A percentile compares a stretch with the other conserved stretches of the same genome.
Evolutionary conservation across 2,797 vertebrate genomes (phyloP).

Genomic region (Sebastes trivittatus): DNA sequence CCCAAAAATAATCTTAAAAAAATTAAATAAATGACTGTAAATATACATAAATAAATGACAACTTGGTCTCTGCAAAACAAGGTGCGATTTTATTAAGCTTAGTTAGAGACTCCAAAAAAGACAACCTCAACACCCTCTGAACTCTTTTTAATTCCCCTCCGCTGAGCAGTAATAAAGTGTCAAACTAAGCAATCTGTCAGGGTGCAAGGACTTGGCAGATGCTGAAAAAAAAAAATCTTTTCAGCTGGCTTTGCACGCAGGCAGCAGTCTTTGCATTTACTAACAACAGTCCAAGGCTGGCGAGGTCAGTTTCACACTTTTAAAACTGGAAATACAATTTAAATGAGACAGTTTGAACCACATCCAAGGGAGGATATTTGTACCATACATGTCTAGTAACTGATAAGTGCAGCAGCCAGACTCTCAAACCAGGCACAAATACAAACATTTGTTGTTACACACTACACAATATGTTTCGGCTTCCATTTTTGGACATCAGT

Average conservation of each 20-base stretch:
- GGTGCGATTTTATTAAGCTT: slow-evolving; percentile 15
- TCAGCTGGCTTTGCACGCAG: slow-evolving; percentile 34
- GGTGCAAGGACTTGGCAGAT: slow-evolving; percentile 53
- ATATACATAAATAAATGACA: neutral
- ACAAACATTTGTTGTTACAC: neutral
- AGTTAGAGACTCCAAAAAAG: slow-evolving; percentile 30
- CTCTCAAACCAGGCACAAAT: neutral
- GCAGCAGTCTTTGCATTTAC: slow-evolving; percentile 38
- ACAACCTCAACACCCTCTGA: slow-evolving; percentile 31
- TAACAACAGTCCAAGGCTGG: slow-evolving; percentile 17
- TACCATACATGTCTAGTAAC: neutral
- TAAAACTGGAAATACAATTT: slow-evolving; percentile 40
- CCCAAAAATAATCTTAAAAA: neutral
- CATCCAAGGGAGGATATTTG: slow-evolving; percentile 2
- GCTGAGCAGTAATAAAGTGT: slow-evolving; percentile 56
- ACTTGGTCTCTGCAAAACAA: neutral
- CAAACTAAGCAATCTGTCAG: slow-evolving; percentile 67
- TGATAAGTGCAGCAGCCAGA: neutral
- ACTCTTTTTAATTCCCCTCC: slow-evolving; percentile 39
- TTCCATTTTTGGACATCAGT: neutral
- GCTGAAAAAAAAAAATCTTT: slow-evolving; percentile 30
- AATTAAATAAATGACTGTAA: neutral
- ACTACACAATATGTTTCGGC: neutral
- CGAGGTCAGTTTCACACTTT: slow-evolving; percentile 47
- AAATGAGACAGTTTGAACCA: slow-evolving; percentile 37